A percentile compares a stretch with the other conserved stretches of the same genome.
phyloP scores from a whole-genome alignment of 1,140 invertebrate species.

The Stenopsyche tienmushanensis region DNA sequence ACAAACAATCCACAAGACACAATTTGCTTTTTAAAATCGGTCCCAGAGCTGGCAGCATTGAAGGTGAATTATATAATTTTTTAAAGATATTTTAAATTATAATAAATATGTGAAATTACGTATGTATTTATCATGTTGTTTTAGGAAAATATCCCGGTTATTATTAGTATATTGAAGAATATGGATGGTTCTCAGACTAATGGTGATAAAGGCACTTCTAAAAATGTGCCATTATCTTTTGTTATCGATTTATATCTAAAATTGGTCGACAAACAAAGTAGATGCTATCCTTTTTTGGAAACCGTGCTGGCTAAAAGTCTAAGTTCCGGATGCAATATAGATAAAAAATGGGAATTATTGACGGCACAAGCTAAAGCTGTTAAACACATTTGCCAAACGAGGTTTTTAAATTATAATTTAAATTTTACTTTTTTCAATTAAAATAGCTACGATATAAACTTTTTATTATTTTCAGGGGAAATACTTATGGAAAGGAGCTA shows the following conservation, averaged over 20 bases:
- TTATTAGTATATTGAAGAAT: slow-evolving; percentile 8
- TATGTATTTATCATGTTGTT: not conserved
- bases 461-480: not conserved
- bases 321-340: not conserved
- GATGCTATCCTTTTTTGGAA: slow-evolving; percentile 18
- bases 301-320: slow-evolving; percentile 5
- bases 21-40: slow-evolving; percentile 1
- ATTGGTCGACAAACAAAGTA: not conserved
- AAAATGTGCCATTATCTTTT: not conserved
- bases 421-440: not conserved
- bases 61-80: slow-evolving; percentile 6
- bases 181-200: not conserved
- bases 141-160: slow-evolving; percentile 10
- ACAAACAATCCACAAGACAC: not conserved
- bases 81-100: not conserved
- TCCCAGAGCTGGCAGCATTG: not conserved
- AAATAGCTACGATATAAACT: too few species aligned
- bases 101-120: not conserved
- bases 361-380: slow-evolving; percentile 8
- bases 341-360: slow-evolving; percentile 11
- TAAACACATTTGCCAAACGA: slow-evolving; percentile 15
- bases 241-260: slow-evolving; percentile 11
- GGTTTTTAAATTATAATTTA: not conserved
- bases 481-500: not conserved
- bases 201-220: not conserved